These are phyloP conservation scores for Drosophila sturtevanti DNA, from an alignment of 1,140 invertebrate species.

Conservation along the genomic window DNA sequence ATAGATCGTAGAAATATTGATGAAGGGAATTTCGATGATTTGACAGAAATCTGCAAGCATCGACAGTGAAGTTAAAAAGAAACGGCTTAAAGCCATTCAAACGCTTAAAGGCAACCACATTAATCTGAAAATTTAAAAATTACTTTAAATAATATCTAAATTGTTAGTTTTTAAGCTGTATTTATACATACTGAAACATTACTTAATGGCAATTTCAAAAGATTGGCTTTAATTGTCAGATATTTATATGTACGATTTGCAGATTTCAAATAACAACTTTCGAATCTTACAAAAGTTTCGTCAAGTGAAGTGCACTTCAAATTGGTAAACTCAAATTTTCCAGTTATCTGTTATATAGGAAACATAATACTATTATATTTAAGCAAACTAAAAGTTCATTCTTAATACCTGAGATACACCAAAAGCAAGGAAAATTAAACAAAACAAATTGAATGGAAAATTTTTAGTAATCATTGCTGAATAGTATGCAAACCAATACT, in stretches of 20 bases:
- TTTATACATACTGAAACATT: background rate
- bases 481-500: background rate
- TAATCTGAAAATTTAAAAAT: conserved; percentile 7
- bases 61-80: conserved; percentile 21
- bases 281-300: background rate
- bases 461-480: background rate
- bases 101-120: background rate
- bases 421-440: background rate
- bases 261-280: conserved; percentile 29
- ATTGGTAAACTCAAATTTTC: conserved; percentile 31
- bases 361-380: no score
- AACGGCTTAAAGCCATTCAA: conserved; percentile 32
- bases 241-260: conserved; percentile 37
- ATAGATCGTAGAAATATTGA: conserved; percentile 7
- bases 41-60: conserved; percentile 6
- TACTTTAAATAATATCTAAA: no score
- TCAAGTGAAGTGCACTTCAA: conserved; percentile 14
- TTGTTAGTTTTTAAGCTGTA: background rate
- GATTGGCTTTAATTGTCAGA: background rate
- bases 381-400: no score
- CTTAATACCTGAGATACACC: background rate
- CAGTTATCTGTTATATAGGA: background rate
- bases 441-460: background rate
- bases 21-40: background rate
- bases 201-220: background rate